Evolutionary conservation across 2,888 invertebrate genomes (phyloP).

Genomic region (Cryptops parisi): DNA sequence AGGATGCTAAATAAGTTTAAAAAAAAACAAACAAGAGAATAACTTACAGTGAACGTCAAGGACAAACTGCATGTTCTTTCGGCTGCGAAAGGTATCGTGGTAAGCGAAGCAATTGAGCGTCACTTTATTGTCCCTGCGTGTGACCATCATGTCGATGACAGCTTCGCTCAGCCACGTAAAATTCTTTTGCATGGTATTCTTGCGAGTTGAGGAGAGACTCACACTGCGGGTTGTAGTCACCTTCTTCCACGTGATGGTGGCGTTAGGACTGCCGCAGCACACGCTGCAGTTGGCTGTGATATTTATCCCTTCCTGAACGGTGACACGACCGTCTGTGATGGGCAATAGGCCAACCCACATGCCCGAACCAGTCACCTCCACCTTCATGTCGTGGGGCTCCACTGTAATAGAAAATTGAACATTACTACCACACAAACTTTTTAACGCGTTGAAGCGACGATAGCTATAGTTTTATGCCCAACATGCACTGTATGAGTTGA

Average conservation of each 20-base stretch:
- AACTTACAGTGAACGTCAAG: conserved; percentile 11
- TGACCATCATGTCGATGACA: conserved; percentile 2
- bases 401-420: conserved; percentile 6
- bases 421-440: no score
- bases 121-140: conserved; percentile 10
- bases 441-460: no score
- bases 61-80: conserved; percentile 1
- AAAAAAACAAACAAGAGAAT: no score
- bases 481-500: no score
- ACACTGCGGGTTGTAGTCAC: conserved; percentile 2
- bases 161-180: conserved; percentile 10
- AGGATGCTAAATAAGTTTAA: no score
- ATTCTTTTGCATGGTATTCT: conserved; percentile 2
- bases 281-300: conserved; percentile 11
- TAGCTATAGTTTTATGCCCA: no score
- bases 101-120: conserved; percentile 8
- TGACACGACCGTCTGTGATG: conserved; percentile 2
- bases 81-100: conserved; percentile 10
- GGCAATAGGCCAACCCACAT: conserved; percentile 8
- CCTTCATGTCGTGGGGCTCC: conserved; percentile 10
- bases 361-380: conserved; percentile 7
- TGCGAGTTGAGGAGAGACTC: not conserved
- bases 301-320: conserved; percentile 11
- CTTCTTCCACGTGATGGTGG: conserved; percentile 10
- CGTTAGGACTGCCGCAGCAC: conserved; percentile 12